Conservation (phyloP, 23 tunicate genomes). For the Styela clava region DNA sequence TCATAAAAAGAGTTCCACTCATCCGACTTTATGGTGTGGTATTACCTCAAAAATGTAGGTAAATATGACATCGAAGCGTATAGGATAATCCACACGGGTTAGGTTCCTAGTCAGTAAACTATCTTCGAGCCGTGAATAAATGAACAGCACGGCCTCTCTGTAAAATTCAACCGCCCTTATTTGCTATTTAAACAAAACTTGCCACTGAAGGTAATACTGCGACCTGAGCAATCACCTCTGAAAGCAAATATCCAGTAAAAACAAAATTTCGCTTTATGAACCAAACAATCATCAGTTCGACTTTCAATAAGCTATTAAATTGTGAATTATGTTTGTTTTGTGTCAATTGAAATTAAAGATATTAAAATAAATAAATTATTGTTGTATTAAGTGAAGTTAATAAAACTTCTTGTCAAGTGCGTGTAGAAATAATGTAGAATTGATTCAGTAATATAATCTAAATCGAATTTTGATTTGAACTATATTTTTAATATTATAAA, state of each 20-base stretch:
- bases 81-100: background rate
- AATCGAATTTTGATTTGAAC: too few species aligned
- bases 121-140: background rate
- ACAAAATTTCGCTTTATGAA: background rate
- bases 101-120: background rate
- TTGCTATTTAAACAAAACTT: background rate
- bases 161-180: background rate
- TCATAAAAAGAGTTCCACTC: background rate
- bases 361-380: too few species aligned
- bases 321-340: background rate
- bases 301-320: background rate
- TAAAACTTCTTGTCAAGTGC: too few species aligned
- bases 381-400: too few species aligned
- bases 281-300: background rate
- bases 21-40: background rate
- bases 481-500: too few species aligned
- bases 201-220: background rate
- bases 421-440: too few species aligned
- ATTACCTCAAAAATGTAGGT: background rate
- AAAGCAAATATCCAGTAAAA: background rate
- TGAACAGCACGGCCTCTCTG: background rate
- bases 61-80: background rate
- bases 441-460: too few species aligned
- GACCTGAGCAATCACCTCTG: background rate
- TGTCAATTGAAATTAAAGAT: background rate